Percentiles rank a stretch among this genome's conserved stretches.
Conservation (phyloP, 2,113 vertebrate species). For the Eolophus roseicapilla region DNA sequence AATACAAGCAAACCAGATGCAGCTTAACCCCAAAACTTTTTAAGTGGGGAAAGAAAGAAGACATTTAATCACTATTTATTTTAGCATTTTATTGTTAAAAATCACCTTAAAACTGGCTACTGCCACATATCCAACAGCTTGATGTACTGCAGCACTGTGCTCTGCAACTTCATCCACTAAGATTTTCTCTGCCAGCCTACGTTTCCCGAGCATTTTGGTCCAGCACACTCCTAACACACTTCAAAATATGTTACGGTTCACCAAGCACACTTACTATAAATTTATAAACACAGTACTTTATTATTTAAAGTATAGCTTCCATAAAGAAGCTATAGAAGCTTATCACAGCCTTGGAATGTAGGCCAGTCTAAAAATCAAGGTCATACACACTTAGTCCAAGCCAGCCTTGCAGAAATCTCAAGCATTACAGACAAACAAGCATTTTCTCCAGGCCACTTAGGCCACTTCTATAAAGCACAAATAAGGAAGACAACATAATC, state of each 20-base stretch:
- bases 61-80: neutral
- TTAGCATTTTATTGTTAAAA: neutral
- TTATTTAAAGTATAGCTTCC: neutral
- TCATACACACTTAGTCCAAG: accelerated
- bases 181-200: neutral
- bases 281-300: neutral
- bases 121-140: neutral
- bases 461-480: neutral
- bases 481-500: neutral
- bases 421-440: neutral
- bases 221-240: neutral
- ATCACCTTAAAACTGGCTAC: neutral
- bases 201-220: neutral
- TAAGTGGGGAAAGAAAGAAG: neutral
- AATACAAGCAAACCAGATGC: neutral
- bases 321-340: neutral
- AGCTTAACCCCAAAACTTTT: neutral
- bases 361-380: conserved; percentile 14
- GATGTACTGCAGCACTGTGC: neutral
- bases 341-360: neutral
- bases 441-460: neutral
- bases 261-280: neutral
- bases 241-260: neutral
- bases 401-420: neutral
- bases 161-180: neutral